Conservation (phyloP, 1,140 invertebrate genomes). For the Neodiprion pinetum region DNA sequence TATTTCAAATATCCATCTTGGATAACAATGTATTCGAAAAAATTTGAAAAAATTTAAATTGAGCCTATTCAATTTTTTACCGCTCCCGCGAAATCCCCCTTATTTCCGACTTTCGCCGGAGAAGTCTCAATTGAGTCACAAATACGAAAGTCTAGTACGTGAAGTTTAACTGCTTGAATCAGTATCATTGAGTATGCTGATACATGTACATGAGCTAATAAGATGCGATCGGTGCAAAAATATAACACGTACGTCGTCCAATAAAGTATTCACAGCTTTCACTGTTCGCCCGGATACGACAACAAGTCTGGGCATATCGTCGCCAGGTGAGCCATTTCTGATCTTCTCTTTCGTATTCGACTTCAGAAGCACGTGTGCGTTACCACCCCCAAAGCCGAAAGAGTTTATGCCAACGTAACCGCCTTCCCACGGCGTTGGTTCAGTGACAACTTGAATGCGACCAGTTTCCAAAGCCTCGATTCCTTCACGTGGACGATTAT, state of each 20-base stretch:
- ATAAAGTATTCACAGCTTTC: conserved; percentile 72
- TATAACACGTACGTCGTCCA: conserved; percentile 67
- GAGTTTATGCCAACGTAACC: conserved; percentile 66
- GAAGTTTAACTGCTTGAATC: no score
- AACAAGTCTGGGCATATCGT: conserved; percentile 70
- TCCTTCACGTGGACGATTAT: conserved; percentile 70
- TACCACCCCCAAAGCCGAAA: conserved; percentile 72
- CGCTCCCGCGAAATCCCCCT: no score
- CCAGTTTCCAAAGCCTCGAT: conserved; percentile 73
- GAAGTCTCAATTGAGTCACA: no score
- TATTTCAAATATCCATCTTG: no score
- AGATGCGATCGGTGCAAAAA: background rate
- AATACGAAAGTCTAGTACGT: no score
- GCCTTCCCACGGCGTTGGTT: conserved; percentile 69
- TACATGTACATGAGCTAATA: no score
- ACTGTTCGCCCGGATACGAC: conserved; percentile 73
- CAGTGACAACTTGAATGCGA: conserved; percentile 67
- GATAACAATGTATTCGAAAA: no score
- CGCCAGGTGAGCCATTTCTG: conserved; percentile 57
- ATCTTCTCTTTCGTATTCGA: conserved; percentile 63
- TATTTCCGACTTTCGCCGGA: no score
- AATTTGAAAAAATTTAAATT: no score
- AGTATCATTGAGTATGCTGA: no score
- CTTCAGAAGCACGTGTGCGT: conserved; percentile 73
- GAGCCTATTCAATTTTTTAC: no score